Base-by-base conservation (phyloP, 2,113 vertebrate genomes). In the Bombycilla garrulus region DNA sequence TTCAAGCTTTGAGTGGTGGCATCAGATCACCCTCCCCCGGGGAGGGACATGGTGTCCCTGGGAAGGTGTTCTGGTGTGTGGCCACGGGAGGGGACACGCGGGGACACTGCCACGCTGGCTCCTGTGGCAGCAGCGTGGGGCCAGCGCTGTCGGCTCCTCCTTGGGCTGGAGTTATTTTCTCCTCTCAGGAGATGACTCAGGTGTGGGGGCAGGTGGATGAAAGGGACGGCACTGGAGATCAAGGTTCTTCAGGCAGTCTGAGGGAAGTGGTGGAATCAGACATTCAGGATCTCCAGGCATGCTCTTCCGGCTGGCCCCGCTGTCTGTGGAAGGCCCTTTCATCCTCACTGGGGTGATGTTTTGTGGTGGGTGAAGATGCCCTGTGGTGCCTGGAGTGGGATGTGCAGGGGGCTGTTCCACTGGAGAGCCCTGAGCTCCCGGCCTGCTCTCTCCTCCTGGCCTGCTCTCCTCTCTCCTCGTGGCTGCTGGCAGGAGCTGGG, bases 141-240 rank as follows among this genome's bases (percentile, higher is more conserved):
- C 86, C 36, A 10, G 24, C 1, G 0, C 88, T 65, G 91, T 26
- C 91, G 82, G 64, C 81, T 86, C 29, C 71, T 90, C 81, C 77
- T 84, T 33, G 84, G 62, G 82, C 93, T 86, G 93, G 79, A 97
- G 88, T 81, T 92, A 48, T 90, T 94, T 93, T 90, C 79, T 95
- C 28, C 10, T 1, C 67, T 83, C 36, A 22, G 94, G 91, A 93
- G 96, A 96, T 97, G 96, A 96, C 72, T 96, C 95, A 95, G 92
- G 92, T 94, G 92, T 95, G 94, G 95, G 94, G 95, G 95, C 94
- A 93, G 94, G 89, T 81, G 86, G 80, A 90, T 96, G 93, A 96
- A 96, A 95, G 95, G 88, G 90, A 65, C 0, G 33, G 85, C 64
- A 62, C 31, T 0, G 1, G 64, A 93, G 95, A 95, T 96, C 76